These are phyloP conservation scores for Brachionichthys hirsutus DNA, from an alignment of 2,113 vertebrate genomes.

Conservation along the genomic window DNA sequence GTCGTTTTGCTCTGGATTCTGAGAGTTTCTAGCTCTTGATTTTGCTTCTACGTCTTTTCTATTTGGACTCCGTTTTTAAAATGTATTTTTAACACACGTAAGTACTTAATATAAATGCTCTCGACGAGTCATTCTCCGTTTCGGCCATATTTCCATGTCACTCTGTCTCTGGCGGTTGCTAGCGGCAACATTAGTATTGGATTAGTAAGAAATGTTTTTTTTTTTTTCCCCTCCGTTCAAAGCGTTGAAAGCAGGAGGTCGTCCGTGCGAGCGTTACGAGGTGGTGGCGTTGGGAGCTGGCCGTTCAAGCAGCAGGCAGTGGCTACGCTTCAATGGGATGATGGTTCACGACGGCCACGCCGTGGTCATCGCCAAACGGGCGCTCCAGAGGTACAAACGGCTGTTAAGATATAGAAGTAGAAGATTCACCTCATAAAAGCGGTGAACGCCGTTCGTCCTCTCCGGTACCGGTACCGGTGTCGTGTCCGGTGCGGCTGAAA, in stretches of 20 bases:
- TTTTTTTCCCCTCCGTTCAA: conserved; percentile 41
- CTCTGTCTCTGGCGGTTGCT: neutral
- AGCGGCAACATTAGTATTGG: neutral
- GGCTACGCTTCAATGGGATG: conserved; percentile 80
- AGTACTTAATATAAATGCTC: neutral
- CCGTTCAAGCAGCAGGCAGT: conserved; percentile 63
- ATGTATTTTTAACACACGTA: neutral
- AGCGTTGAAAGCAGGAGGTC: conserved; percentile 47
- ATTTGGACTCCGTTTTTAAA: neutral
- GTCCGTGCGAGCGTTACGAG: conserved; percentile 71
- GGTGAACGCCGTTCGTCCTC: neutral
- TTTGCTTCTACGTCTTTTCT: neutral
- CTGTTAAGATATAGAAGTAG: too few species aligned
- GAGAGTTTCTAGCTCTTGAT: too few species aligned
- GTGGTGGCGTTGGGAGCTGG: conserved; percentile 85
- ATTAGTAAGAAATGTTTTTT: neutral
- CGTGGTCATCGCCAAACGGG: conserved; percentile 80
- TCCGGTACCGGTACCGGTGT: neutral
- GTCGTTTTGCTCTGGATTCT: too few species aligned
- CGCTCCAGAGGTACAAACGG: conserved; percentile 81
- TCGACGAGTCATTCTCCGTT: neutral
- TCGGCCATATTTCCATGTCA: neutral
- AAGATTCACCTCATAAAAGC: too few species aligned
- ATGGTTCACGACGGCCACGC: conserved; percentile 84
- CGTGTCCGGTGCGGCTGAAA: neutral